A percentile compares a stretch with the other conserved stretches of the same genome.
phyloP scores from a whole-genome alignment of 2,888 invertebrate species.

The Aphrophora alni region DNA sequence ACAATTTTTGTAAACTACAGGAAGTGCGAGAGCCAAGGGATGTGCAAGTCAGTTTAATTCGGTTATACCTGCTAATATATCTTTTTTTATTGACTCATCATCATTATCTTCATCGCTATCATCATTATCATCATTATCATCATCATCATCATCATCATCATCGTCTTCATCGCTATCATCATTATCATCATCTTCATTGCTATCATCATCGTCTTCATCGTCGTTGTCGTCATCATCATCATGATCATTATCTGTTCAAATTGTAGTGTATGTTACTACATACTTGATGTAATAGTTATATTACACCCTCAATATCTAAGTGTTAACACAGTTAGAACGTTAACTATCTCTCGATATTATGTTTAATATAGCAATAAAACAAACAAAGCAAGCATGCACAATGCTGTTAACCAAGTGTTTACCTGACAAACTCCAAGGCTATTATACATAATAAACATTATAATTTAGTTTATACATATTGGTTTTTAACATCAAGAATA shows the following conservation, averaged over 20 bases:
- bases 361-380: background rate
- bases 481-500: too few relatives aligned
- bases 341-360: too few relatives aligned
- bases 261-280: conserved; percentile 13
- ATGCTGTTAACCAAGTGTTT: background rate
- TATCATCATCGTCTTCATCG: conserved; percentile 56
- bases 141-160: conserved; percentile 56
- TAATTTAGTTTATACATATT: too few relatives aligned
- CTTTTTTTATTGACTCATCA: conserved; percentile 53
- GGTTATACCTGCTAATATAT: background rate
- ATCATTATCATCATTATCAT: conserved; percentile 58
- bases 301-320: too few relatives aligned
- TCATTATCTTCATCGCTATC: conserved; percentile 59
- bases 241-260: conserved; percentile 61
- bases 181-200: conserved; percentile 58
- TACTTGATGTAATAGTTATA: too few relatives aligned
- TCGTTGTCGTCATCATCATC: conserved; percentile 64
- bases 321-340: too few relatives aligned
- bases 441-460: background rate
- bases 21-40: background rate
- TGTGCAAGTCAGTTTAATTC: background rate
- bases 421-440: background rate
- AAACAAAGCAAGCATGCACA: background rate
- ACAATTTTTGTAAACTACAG: background rate
- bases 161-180: conserved; percentile 63